Evolutionary conservation across 92 coral and sea anemone species (phyloP).

Genomic region (Phenganax stokvisi): DNA sequence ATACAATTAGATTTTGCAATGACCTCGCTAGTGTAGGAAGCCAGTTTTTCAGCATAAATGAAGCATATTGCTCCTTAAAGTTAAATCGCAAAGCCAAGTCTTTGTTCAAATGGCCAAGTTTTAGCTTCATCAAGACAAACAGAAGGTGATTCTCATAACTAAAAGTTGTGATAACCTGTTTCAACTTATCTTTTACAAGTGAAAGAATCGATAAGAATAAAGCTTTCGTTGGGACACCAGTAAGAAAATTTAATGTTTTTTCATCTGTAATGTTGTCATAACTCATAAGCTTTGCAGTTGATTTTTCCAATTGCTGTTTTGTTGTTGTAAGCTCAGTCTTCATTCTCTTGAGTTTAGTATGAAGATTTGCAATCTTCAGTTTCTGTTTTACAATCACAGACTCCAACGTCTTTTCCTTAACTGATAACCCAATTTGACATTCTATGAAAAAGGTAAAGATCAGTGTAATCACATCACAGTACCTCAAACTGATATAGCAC

Average conservation of each 20-base stretch:
- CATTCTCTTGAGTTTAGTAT: neutral
- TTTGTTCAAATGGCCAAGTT: too few species aligned
- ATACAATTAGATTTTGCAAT: too few species aligned
- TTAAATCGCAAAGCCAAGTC: too few species aligned
- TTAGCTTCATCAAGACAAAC: constrained; percentile 43
- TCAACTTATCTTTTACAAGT: neutral
- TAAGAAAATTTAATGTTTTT: too few species aligned
- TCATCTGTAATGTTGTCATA: too few species aligned
- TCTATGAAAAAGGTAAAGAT: neutral
- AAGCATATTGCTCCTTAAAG: too few species aligned
- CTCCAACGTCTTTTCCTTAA: neutral
- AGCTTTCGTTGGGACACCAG: neutral
- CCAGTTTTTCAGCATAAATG: too few species aligned
- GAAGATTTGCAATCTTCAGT: neutral
- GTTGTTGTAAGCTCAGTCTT: neutral
- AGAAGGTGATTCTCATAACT: constrained; percentile 7
- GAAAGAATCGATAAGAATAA: neutral
- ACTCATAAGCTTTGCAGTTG: neutral
- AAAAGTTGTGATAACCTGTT: neutral
- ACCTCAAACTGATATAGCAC: neutral
- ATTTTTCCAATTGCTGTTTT: neutral
- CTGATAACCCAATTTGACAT: neutral
- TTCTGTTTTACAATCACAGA: neutral
- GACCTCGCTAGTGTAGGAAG: too few species aligned
- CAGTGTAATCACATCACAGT: neutral